A percentile compares a stretch with the other conserved stretches of the same genome.
Evolutionary conservation across 2,113 vertebrate genomes (phyloP).

Genomic region (Argyrosomus japonicus): DNA sequence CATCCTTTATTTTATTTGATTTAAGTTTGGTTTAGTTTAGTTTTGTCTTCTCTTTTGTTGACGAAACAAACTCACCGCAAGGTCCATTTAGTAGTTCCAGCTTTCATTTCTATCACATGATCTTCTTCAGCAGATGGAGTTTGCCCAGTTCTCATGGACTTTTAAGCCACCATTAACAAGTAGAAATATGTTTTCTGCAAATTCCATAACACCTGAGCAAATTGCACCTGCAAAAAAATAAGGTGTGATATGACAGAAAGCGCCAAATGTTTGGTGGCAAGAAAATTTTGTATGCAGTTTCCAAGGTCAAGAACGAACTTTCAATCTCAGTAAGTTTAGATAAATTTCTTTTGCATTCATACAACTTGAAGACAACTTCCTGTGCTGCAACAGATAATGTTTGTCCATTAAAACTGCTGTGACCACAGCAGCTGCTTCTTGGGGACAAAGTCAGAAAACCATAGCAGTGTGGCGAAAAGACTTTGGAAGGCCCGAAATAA

Average conservation of each 20-base stretch:
- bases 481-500: slow-evolving; percentile 33
- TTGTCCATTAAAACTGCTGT: slow-evolving; percentile 6
- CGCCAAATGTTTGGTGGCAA: background rate
- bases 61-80: background rate
- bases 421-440: slow-evolving; percentile 12
- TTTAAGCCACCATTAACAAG: background rate
- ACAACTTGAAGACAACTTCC: background rate
- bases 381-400: background rate
- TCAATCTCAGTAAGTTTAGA: background rate
- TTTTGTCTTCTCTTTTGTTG: background rate
- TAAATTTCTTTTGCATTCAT: background rate
- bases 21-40: background rate
- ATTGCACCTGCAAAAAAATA: background rate
- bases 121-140: background rate
- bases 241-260: background rate
- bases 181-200: background rate
- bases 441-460: slow-evolving; percentile 3
- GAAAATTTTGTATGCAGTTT: background rate
- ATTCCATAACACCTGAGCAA: background rate
- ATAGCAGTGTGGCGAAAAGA: slow-evolving; percentile 23
- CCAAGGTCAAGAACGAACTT: background rate
- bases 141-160: background rate
- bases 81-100: background rate
- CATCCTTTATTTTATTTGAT: background rate
- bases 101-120: background rate